Evolutionary conservation across 2,113 vertebrate genomes (phyloP).

Genomic region (Peromyscus maniculatus): DNA sequence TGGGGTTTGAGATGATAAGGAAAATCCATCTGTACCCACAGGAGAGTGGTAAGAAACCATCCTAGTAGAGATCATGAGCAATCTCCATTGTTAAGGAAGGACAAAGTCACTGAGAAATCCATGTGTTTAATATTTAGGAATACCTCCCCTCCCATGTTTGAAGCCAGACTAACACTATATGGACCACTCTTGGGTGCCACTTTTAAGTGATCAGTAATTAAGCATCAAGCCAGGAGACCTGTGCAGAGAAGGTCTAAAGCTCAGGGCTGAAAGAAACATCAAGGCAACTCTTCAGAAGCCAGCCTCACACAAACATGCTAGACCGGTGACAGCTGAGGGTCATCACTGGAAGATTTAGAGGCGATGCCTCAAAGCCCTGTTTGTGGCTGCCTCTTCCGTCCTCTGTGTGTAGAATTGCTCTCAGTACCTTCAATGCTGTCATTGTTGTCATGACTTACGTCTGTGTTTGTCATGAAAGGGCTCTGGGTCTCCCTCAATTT

Average conservation of each 20-base stretch:
- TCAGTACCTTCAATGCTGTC: neutral
- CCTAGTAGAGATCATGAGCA: neutral
- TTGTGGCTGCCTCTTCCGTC: neutral
- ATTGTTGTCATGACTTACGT: neutral
- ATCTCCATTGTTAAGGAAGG: neutral
- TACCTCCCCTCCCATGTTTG: rapidly evolving
- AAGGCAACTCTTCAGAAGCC: too few relatives aligned
- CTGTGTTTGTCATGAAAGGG: neutral
- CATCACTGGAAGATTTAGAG: neutral
- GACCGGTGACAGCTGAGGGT: neutral
- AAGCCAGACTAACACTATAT: neutral
- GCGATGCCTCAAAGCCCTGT: neutral
- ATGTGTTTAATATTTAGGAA: neutral
- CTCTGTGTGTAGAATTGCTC: neutral
- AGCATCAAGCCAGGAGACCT: neutral
- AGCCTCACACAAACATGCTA: neutral
- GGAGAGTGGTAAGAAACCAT: neutral
- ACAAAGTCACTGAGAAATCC: neutral
- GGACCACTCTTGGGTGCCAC: too few relatives aligned
- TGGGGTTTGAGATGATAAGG: neutral
- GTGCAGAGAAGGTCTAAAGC: neutral
- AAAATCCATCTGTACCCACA: neutral
- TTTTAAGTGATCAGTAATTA: neutral
- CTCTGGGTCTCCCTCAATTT: neutral
- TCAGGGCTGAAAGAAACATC: neutral